Evolutionary conservation across 1,140 invertebrate species (phyloP).

Genomic region (Vanessa tameamea): DNA sequence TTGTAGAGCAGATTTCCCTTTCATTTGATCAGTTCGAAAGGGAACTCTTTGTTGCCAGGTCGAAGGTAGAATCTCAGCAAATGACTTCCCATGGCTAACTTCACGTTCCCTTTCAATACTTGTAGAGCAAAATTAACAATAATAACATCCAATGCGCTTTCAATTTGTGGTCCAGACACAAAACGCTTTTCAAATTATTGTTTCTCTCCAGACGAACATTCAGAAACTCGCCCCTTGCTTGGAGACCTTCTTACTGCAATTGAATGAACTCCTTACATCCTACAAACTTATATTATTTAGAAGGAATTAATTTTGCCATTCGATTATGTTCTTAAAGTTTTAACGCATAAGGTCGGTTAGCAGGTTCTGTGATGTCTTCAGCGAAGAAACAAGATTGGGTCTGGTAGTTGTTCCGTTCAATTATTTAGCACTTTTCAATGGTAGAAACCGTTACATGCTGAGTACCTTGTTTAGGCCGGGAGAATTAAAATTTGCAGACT

Average conservation of each 20-base stretch:
- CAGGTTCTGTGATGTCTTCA: constrained; percentile 22
- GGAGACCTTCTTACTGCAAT: constrained; percentile 60
- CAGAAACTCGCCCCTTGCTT: constrained; percentile 61
- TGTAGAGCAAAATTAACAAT: constrained; percentile 54
- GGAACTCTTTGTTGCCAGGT: not conserved
- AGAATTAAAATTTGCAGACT: not conserved
- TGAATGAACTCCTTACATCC: constrained; percentile 65
- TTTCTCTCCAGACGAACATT: constrained; percentile 62
- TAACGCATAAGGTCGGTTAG: constrained; percentile 12
- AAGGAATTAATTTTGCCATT: constrained; percentile 9
- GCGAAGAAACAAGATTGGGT: constrained; percentile 50
- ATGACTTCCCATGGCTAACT: constrained; percentile 33
- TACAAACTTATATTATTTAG: constrained; percentile 30
- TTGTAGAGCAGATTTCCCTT: not conserved
- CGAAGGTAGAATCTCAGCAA: constrained; percentile 23
- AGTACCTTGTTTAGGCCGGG: not conserved
- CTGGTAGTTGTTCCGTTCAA: constrained; percentile 52
- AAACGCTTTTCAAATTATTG: constrained; percentile 69
- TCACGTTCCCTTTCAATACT: constrained; percentile 39
- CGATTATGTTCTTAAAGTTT: constrained; percentile 29
- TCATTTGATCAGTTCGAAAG: not conserved
- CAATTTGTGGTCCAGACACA: constrained; percentile 63
- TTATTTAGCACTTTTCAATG: constrained; percentile 58
- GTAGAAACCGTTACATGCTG: constrained; percentile 62
- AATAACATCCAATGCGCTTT: constrained; percentile 51